phyloP scores from a whole-genome alignment of 2,888 invertebrate genomes.

The Caenorhabditis sp. region DNA sequence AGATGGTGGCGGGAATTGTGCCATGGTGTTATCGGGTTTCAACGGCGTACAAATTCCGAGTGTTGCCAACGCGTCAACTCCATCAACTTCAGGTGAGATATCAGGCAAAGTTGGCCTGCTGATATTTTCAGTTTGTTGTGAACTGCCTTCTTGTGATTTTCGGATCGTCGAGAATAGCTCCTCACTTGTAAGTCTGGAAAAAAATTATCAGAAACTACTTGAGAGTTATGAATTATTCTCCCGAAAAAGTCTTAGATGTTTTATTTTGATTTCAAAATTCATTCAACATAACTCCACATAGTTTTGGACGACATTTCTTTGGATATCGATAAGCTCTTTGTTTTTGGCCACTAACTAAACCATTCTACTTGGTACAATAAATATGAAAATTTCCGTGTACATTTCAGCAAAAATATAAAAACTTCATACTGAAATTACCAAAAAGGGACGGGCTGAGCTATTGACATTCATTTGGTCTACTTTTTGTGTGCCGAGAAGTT shows the following conservation, averaged over 20 bases:
- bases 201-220: neutral
- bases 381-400: too few species aligned
- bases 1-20: conserved; percentile 11
- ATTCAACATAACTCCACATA: too few species aligned
- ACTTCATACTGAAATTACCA: neutral
- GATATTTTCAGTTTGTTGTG: neutral
- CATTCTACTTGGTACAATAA: too few species aligned
- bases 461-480: too few species aligned
- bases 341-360: too few species aligned
- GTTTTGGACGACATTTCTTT: too few species aligned
- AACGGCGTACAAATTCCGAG: conserved; percentile 37
- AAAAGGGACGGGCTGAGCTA: too few species aligned
- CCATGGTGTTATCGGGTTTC: conserved; percentile 16
- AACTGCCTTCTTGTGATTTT: neutral
- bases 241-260: too few species aligned
- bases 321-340: too few species aligned
- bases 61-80: conserved; percentile 22
- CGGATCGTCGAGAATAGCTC: conserved; percentile 23
- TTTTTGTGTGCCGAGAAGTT: neutral
- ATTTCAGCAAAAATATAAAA: neutral
- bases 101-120: conserved; percentile 35
- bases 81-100: conserved; percentile 23
- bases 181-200: conserved; percentile 18
- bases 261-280: too few species aligned
- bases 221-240: too few species aligned